Evolutionary conservation across 2,113 vertebrate genomes (phyloP).

Genomic region (Nycticebus coucang): DNA sequence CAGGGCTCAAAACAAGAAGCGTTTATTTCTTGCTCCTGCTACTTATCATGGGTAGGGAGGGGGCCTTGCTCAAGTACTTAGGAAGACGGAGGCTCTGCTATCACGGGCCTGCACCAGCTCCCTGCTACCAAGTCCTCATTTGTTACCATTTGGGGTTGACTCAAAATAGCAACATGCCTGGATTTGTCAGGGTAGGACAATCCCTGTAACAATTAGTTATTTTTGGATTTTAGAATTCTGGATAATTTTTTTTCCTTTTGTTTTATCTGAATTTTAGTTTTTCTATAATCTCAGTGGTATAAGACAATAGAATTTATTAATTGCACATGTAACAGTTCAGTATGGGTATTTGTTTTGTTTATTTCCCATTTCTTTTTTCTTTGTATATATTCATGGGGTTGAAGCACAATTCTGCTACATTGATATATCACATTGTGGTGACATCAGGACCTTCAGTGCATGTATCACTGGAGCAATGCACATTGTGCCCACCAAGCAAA

Average conservation of each 20-base stretch:
- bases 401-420: too few relatives aligned
- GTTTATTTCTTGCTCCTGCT: background rate
- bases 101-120: background rate
- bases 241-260: background rate
- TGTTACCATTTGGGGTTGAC: background rate
- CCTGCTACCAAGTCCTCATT: background rate
- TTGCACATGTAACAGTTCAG: background rate
- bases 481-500: too few relatives aligned
- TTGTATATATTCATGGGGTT: too few relatives aligned
- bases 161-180: background rate
- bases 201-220: constrained; percentile 11
- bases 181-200: background rate
- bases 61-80: background rate
- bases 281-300: background rate
- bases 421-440: too few relatives aligned
- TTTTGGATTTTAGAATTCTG: constrained; percentile 15
- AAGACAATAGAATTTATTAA: background rate
- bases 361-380: too few relatives aligned
- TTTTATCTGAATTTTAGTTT: background rate
- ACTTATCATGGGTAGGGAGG: background rate
- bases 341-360: background rate
- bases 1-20: background rate
- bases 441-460: too few relatives aligned
- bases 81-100: background rate
- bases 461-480: too few relatives aligned